These are phyloP conservation scores for Enteromius thamalakanensis DNA, from an alignment of 2,797 vertebrate genomes.

Conservation along the genomic window DNA sequence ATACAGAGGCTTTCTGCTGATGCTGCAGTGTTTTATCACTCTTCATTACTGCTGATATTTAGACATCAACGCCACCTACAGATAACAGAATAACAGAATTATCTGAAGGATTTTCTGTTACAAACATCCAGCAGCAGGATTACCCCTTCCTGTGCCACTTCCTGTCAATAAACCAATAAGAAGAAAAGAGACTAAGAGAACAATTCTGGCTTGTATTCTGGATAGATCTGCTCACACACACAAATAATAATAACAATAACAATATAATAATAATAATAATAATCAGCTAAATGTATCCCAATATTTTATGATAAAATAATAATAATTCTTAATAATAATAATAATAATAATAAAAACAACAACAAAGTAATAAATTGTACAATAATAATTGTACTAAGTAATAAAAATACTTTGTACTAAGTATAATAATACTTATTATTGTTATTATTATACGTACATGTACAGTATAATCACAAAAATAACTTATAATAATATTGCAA, in stretches of 20 bases:
- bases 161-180: neutral
- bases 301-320: too few species aligned
- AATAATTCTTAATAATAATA: too few species aligned
- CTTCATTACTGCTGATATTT: neutral
- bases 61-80: neutral
- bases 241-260: too few species aligned
- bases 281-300: too few species aligned
- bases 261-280: too few species aligned
- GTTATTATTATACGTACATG: neutral
- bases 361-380: too few species aligned
- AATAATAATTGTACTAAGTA: too few species aligned
- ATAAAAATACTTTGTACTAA: too few species aligned
- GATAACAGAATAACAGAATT: too few species aligned
- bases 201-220: neutral
- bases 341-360: too few species aligned
- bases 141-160: constrained; percentile 1
- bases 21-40: neutral
- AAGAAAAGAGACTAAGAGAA: neutral
- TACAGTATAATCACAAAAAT: neutral
- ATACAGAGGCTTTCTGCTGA: neutral
- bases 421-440: neutral
- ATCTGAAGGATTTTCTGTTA: constrained; percentile 24
- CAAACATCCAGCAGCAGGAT: neutral
- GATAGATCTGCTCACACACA: neutral
- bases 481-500: neutral